Conservation (phyloP, 2,797 vertebrate species). For the Prunella strophiata region DNA sequence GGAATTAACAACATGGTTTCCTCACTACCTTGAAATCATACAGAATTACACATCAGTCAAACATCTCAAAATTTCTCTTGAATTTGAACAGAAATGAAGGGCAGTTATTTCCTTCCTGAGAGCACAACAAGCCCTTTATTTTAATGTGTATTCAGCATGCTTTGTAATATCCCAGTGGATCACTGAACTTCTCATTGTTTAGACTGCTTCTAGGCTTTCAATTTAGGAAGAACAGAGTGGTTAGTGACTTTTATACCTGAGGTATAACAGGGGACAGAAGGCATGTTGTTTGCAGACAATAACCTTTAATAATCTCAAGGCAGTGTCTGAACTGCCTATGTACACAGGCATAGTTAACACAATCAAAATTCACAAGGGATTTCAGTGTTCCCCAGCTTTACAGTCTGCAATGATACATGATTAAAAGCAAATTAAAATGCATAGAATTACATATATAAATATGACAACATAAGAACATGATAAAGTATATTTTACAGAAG, state of each 20-base stretch:
- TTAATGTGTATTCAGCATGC: constrained; percentile 1
- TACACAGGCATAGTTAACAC: background rate
- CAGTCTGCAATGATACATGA: background rate
- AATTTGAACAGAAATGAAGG: background rate
- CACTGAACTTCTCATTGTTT: constrained; percentile 3
- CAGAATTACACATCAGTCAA: background rate
- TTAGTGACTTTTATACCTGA: background rate
- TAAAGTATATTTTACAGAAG: constrained; percentile 1
- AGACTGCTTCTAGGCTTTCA: background rate
- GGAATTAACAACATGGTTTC: background rate
- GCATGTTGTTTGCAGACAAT: background rate
- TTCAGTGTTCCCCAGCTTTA: background rate
- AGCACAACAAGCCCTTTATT: background rate
- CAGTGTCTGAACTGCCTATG: background rate
- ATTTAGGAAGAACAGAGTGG: background rate
- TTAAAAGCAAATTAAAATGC: background rate
- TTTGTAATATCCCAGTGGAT: background rate
- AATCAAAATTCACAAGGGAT: background rate
- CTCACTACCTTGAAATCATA: background rate
- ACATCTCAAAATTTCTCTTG: background rate
- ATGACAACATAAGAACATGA: background rate
- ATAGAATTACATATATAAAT: background rate
- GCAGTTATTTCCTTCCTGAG: background rate
- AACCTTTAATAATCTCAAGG: constrained; percentile 4
- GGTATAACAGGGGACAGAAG: background rate